Conservation (phyloP, 2,888 invertebrate species). For the Eustalomyia histrio region DNA sequence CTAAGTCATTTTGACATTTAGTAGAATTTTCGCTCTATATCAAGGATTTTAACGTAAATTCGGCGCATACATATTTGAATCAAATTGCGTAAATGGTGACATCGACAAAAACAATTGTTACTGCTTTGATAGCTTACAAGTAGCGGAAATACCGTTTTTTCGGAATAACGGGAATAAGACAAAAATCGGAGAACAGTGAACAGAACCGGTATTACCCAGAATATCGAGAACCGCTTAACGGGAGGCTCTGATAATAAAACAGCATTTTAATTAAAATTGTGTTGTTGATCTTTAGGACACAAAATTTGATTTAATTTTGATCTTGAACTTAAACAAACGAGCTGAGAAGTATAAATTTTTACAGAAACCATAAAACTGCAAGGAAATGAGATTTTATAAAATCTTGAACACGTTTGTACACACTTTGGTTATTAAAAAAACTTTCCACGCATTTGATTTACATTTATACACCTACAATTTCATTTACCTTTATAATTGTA, state of each 20-base stretch:
- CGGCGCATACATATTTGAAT: too few relatives aligned
- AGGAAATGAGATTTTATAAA: not conserved
- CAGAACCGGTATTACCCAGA: too few relatives aligned
- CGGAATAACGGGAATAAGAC: too few relatives aligned
- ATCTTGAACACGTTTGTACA: not conserved
- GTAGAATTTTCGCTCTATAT: too few relatives aligned
- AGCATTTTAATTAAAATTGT: not conserved
- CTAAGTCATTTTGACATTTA: too few relatives aligned
- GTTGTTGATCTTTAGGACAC: slow-evolving; percentile 1
- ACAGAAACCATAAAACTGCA: not conserved
- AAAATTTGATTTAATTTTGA: slow-evolving; percentile 2
- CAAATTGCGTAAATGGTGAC: too few relatives aligned
- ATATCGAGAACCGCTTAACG: too few relatives aligned
- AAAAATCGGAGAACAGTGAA: too few relatives aligned
- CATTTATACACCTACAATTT: not conserved
- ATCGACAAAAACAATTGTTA: too few relatives aligned
- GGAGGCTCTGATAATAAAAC: not conserved
- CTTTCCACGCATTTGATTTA: not conserved
- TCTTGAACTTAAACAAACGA: not conserved
- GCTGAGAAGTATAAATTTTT: not conserved
- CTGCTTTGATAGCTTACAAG: too few relatives aligned
- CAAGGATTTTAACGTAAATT: too few relatives aligned
- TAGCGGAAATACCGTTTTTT: too few relatives aligned
- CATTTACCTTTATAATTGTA: not conserved
- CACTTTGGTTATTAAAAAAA: not conserved